A percentile compares a stretch with the other conserved stretches of the same genome.
Conservation (phyloP, 1,140 invertebrate genomes). For the Sipha flava region DNA sequence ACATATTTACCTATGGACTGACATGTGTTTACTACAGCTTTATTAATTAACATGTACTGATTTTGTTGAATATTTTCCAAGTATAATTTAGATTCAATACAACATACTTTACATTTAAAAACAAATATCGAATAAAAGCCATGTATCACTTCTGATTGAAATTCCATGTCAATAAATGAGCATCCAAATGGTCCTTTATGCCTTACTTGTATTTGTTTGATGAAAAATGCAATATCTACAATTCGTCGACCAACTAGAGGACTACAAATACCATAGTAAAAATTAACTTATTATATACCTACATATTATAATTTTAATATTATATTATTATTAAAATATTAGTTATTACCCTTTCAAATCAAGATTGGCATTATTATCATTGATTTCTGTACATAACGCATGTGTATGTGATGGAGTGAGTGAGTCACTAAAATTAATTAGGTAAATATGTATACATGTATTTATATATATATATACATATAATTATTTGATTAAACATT, state of each 20-base stretch:
- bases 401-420: too few relatives aligned
- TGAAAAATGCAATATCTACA: not conserved
- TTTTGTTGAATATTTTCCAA: not conserved
- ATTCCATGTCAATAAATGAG: not conserved
- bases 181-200: not conserved
- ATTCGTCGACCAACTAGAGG: not conserved
- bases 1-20: not conserved
- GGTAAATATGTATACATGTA: too few relatives aligned
- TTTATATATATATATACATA: too few relatives aligned
- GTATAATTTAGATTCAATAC: not conserved
- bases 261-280: too few relatives aligned
- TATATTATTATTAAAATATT: too few relatives aligned
- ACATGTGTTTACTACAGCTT: not conserved
- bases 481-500: too few relatives aligned
- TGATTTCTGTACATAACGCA: too few relatives aligned
- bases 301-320: too few relatives aligned
- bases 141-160: not conserved
- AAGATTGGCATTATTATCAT: too few relatives aligned
- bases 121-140: not conserved
- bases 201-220: not conserved
- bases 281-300: too few relatives aligned
- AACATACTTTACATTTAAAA: not conserved
- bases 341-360: too few relatives aligned
- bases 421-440: too few relatives aligned
- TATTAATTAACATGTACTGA: not conserved